Evolutionary conservation across 2,797 vertebrate genomes (phyloP), one percentile per base, ranked within the genome.

Genomic region (Hemitrygon akajei): DNA sequence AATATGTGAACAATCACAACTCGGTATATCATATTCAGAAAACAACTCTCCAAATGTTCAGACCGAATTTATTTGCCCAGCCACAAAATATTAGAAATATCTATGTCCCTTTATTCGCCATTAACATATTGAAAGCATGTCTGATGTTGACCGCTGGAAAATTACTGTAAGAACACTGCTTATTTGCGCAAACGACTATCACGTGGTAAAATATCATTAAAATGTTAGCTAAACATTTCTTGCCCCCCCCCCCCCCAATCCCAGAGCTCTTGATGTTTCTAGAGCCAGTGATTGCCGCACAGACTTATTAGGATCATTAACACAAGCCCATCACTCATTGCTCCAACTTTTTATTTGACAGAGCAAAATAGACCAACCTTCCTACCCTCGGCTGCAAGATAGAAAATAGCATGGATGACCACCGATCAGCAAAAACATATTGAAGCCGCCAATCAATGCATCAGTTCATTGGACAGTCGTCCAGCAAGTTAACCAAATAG

Each of bases 131-230:
- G 71, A 73, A 75, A n/a, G 22, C 69, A 76, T 22, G 25, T 75
- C 71, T 76, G 69, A n/a, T 47, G 30, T 93, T 40, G 71, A 93
- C 71, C 73, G 91, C 91, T 7, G 37, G 91, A 30, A 30, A 56
- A 75, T 93, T 30, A 56, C 30, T 27, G 25, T 6, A 56, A 27
- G 71, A 76, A 71, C 76, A 18, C 25, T 25, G 12, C 71, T 75
- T 47, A 27, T 75, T 47, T 93, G 91, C 34, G 27, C 40, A 93
- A 47, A 71, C 34, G 76, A 18, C 69, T 30, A 58, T 93, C 91
- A 93, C 91, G 91, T 93, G 71, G 71, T 92, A 12, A 30, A 73
- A 30, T 47, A 93, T 58, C 25, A 93, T 76, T 47, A 75, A 75
- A 75, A 92, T 92, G 71, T 56, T 92, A 27, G 20, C 22, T 4